Evolutionary conservation across 2,888 invertebrate genomes (phyloP).

Genomic region (Polyploca ridens): DNA sequence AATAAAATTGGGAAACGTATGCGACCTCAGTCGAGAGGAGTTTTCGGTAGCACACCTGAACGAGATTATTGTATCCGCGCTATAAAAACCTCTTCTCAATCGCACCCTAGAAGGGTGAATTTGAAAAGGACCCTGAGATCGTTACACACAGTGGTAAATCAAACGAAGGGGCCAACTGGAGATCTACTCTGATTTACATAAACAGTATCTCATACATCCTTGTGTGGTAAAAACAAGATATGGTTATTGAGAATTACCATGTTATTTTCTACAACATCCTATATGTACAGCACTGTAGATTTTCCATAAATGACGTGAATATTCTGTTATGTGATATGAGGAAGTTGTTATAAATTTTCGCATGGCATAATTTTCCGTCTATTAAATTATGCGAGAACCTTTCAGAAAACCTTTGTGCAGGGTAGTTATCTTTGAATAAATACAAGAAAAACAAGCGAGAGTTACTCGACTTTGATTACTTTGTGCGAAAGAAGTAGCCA

Average conservation of each 20-base stretch:
- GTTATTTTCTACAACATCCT: not conserved
- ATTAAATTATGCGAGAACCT: not conserved
- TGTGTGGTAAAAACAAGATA: constrained; percentile 42
- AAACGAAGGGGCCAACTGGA: constrained; percentile 58
- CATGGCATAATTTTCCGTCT: too few relatives aligned
- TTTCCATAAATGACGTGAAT: not conserved
- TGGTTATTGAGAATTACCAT: constrained; percentile 38
- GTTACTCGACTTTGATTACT: constrained; percentile 4
- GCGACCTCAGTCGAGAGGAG: constrained; percentile 74
- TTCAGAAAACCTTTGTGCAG: not conserved
- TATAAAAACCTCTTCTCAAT: constrained; percentile 75
- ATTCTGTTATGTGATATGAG: not conserved
- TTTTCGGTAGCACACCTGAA: constrained; percentile 79
- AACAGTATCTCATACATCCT: constrained; percentile 59
- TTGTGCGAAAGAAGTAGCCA: not conserved
- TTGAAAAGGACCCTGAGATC: constrained; percentile 68
- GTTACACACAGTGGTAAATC: constrained; percentile 59
- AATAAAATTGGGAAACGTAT: constrained; percentile 78
- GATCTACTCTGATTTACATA: constrained; percentile 66
- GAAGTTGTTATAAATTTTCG: not conserved
- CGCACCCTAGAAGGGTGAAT: constrained; percentile 65
- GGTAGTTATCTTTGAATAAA: not conserved
- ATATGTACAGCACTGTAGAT: not conserved
- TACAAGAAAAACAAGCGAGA: not conserved
- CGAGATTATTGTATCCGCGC: constrained; percentile 77